Conservation (phyloP, 2,888 invertebrate genomes). For the Schizaphis graminum region DNA sequence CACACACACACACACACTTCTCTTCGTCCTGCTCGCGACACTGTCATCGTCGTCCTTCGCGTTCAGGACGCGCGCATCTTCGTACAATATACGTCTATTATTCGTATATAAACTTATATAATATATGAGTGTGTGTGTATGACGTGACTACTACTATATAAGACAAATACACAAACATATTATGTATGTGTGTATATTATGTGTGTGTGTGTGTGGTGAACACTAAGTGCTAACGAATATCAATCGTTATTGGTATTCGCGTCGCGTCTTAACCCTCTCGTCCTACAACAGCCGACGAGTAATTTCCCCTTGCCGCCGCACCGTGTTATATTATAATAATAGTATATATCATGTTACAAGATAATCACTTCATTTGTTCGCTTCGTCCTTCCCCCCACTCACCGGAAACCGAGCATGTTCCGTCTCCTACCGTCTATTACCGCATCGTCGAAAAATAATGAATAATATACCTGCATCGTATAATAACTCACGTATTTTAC, state of each 20-base stretch:
- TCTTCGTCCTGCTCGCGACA: conserved; percentile 11
- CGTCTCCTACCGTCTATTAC: neutral
- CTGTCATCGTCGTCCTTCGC: conserved; percentile 55
- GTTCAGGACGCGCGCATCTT: conserved; percentile 19
- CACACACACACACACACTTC: neutral
- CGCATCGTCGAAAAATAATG: neutral
- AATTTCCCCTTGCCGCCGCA: neutral
- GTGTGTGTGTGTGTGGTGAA: neutral
- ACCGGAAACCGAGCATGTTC: neutral
- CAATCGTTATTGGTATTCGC: conserved; percentile 39
- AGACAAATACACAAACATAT: neutral
- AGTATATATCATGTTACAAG: conserved; percentile 11
- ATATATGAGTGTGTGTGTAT: neutral
- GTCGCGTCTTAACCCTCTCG: conserved; percentile 24
- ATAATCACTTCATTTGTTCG: conserved; percentile 42
- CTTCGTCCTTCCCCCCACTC: neutral
- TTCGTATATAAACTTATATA: neutral
- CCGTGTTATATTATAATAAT: neutral
- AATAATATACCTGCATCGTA: neutral
- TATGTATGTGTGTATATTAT: neutral
- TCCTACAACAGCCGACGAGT: neutral
- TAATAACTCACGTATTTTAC: conserved; percentile 13
- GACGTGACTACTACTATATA: neutral
- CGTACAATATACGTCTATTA: neutral
- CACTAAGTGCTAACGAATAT: conserved; percentile 5